Conservation (phyloP, 1,140 invertebrate genomes). For the Mylabris phalerata region DNA sequence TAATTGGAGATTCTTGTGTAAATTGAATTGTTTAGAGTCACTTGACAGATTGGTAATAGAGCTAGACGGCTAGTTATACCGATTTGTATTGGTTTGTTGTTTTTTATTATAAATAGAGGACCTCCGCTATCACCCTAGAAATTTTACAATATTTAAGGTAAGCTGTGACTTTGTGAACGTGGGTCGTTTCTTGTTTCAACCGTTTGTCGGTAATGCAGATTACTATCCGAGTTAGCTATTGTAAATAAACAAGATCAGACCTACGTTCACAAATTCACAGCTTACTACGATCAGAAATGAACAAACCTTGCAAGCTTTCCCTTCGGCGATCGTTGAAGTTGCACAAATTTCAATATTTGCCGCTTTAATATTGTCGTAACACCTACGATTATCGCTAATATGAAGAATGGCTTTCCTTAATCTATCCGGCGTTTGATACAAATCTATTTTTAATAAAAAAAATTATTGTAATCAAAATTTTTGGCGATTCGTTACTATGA, state of each 20-base stretch:
- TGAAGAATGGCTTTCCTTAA: conserved; percentile 36
- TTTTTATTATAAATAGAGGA: conserved; percentile 30
- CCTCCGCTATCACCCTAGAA: conserved; percentile 40
- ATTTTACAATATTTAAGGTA: conserved; percentile 3
- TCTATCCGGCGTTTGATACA: conserved; percentile 30
- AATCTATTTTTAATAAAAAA: conserved; percentile 25
- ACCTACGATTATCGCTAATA: conserved; percentile 29
- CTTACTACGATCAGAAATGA: not conserved
- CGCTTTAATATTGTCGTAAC: conserved; percentile 23
- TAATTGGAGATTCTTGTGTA: conserved; percentile 38
- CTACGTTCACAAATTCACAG: not conserved
- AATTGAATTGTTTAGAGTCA: conserved; percentile 38
- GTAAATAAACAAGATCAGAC: not conserved
- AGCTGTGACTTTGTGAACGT: not conserved
- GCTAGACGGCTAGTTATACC: conserved; percentile 38
- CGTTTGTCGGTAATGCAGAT: not conserved
- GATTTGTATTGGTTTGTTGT: conserved; percentile 31
- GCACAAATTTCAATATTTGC: conserved; percentile 32
- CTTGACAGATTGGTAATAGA: conserved; percentile 34
- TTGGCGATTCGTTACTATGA: not conserved
- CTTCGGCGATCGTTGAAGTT: conserved; percentile 35
- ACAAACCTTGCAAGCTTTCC: conserved; percentile 40
- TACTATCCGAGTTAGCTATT: not conserved
- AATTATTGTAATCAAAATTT: not conserved
- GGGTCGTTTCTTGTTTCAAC: no score